Evolutionary conservation across 2,888 invertebrate species (phyloP).

Genomic region (Byasa hedistus): DNA sequence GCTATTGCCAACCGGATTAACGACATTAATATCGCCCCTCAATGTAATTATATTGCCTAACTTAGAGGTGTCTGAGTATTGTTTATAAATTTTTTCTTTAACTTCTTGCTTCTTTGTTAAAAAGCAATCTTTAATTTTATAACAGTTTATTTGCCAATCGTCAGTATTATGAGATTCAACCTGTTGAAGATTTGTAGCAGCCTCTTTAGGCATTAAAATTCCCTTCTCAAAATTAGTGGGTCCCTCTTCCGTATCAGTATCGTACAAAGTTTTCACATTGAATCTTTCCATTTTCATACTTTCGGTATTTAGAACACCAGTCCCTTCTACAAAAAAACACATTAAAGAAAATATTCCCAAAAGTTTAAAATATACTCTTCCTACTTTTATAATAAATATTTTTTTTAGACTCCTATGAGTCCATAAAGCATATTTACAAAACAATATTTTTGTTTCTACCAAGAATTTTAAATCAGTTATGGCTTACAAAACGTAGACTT

Average conservation of each 20-base stretch:
- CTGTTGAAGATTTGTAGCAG: background rate
- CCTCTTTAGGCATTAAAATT: background rate
- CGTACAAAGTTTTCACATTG: slow-evolving; percentile 17
- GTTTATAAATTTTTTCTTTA: slow-evolving; percentile 2
- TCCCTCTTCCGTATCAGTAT: background rate
- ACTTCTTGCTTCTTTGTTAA: background rate
- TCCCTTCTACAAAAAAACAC: background rate
- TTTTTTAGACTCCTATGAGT: too few relatives aligned
- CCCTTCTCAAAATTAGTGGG: background rate
- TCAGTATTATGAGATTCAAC: background rate
- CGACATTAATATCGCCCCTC: slow-evolving; percentile 1
- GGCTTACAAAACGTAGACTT: too few relatives aligned
- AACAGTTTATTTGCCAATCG: background rate
- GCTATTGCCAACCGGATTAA: background rate
- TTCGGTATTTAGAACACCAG: background rate
- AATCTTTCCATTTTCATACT: slow-evolving; percentile 4
- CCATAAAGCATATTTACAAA: too few relatives aligned
- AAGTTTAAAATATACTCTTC: background rate
- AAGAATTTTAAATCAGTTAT: too few relatives aligned
- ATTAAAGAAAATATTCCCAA: background rate
- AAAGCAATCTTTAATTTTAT: slow-evolving; percentile 3
- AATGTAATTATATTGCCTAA: slow-evolving; percentile 6
- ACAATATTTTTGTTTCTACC: too few relatives aligned
- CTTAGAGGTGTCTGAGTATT: background rate
- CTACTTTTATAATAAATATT: too few relatives aligned